Evolutionary conservation across 1,140 invertebrate species (phyloP), one percentile per base, ranked within the genome.

Genomic region (Coptotermes formosanus): DNA sequence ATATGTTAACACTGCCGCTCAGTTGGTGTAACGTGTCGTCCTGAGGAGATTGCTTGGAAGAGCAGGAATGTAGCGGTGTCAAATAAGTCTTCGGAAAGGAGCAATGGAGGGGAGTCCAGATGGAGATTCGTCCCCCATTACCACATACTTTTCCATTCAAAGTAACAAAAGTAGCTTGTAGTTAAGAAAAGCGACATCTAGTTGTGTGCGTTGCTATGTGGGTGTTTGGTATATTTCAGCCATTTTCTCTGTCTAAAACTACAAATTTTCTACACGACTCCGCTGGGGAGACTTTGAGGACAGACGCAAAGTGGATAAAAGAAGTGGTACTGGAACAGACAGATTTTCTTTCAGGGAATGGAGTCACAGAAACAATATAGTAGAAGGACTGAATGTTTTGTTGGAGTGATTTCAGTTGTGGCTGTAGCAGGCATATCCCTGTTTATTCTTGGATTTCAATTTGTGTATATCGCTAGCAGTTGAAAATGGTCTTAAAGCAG

Each of bases 101-200:
- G 64, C 64, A 30, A 8, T 0, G 4, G 64, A 75, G 64, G n/a
- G 64, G n/a, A 75, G 64, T n/a, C 7, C n/a, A 75, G 64, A 75
- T 25, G 14, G 25, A 25, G 64, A 30, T n/a, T 75, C 16, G 3
- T 75, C 64, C 64, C 64, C 64, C 14, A 75, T 75, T 30, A 25
- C n/a, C n/a, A 14, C 64, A 75, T 75, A 75, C 64, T 75, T 75
- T n/a, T 75, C n/a, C 25, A 75, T 75, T 75, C 25, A 75, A 75
- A 75, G n/a, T 75, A 75, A 75, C 64, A 30, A 75, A 75, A 75
- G 64, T 75, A 75, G 64, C 64, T 75, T 25, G 64, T 75, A 75
- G 64, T 75, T 75, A 75, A 30, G n/a, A 75, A 25, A 75, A 75
- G 64, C n/a, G n/a, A 75, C 64, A 25, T 75, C 64, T 25, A 75